A percentile compares a stretch with the other conserved stretches of the same genome.
Evolutionary conservation across 2,888 invertebrate species (phyloP).

Genomic region (Heliconius erato): DNA sequence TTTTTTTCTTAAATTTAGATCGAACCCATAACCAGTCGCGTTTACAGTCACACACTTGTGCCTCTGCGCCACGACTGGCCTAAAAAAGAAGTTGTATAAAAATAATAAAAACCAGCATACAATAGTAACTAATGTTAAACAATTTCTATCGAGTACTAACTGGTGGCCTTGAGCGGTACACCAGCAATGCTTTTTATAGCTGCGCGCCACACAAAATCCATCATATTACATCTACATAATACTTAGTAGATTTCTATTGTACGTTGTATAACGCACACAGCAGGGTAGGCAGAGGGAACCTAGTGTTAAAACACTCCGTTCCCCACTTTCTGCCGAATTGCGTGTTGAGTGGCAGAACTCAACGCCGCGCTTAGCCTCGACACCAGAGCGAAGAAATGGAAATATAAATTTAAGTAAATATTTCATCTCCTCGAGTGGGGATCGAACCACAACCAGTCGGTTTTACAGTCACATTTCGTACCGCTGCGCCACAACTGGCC

Average conservation of each 20-base stretch:
- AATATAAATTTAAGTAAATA: no score
- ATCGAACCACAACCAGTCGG: no score
- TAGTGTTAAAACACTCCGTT: no score
- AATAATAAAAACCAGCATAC: not conserved
- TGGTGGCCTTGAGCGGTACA: constrained; percentile 28
- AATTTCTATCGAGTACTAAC: not conserved
- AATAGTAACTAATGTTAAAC: not conserved
- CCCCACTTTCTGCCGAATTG: no score
- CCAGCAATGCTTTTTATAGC: constrained; percentile 35
- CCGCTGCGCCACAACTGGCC: no score
- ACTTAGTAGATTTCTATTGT: not conserved
- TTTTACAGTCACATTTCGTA: no score
- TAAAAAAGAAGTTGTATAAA: not conserved
- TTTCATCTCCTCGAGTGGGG: no score
- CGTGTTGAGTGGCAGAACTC: no score
- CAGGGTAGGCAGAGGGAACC: no score
- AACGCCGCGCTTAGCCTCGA: no score
- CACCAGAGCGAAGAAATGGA: no score
- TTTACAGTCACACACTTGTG: not conserved
- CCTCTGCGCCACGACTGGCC: not conserved
- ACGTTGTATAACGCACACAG: not conserved
- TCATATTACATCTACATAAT: not conserved
- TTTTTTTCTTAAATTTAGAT: not conserved
- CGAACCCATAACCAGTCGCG: not conserved
- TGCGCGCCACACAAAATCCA: constrained; percentile 26